A percentile compares a stretch with the other conserved stretches of the same genome.
These are phyloP conservation scores for Stenchaetothrips biformis DNA, from an alignment of 2,888 invertebrate species.

Conservation along the genomic window DNA sequence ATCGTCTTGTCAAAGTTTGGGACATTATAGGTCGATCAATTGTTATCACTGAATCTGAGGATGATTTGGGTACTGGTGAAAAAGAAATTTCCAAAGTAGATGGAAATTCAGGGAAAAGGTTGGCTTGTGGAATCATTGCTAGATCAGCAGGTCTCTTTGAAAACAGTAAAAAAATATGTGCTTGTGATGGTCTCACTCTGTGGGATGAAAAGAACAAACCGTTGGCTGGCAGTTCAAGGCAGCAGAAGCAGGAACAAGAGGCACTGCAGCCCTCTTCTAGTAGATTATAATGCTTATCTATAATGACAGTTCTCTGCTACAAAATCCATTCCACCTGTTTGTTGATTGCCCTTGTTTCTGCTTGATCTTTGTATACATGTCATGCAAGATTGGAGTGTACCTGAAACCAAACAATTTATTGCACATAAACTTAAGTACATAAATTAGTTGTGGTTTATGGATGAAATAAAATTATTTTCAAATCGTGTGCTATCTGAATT, in stretches of 20 bases:
- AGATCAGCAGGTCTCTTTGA: constrained; percentile 81
- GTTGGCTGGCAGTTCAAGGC: constrained; percentile 44
- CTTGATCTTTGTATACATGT: too few species aligned
- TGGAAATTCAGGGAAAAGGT: constrained; percentile 58
- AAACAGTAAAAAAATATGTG: constrained; percentile 82
- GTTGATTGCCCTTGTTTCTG: too few species aligned
- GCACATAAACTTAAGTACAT: too few species aligned
- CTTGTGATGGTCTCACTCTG: constrained; percentile 81
- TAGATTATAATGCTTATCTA: neutral
- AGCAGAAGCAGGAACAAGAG: constrained; percentile 33
- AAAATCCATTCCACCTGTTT: too few species aligned
- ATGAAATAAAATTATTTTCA: too few species aligned
- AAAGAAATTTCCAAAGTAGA: constrained; percentile 53
- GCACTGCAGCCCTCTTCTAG: constrained; percentile 40
- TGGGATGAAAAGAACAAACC: constrained; percentile 78
- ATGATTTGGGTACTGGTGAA: constrained; percentile 57
- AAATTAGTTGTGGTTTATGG: too few species aligned
- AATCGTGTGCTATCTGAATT: too few species aligned
- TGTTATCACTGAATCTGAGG: constrained; percentile 59
- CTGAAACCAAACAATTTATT: too few species aligned
- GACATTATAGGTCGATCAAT: constrained; percentile 75
- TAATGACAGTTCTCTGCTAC: too few species aligned
- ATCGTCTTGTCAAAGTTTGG: constrained; percentile 58
- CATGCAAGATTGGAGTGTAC: too few species aligned
- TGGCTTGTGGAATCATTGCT: constrained; percentile 84